Base-by-base conservation (phyloP, 2,888 invertebrate species). In the Nymphalis polychloros region DNA sequence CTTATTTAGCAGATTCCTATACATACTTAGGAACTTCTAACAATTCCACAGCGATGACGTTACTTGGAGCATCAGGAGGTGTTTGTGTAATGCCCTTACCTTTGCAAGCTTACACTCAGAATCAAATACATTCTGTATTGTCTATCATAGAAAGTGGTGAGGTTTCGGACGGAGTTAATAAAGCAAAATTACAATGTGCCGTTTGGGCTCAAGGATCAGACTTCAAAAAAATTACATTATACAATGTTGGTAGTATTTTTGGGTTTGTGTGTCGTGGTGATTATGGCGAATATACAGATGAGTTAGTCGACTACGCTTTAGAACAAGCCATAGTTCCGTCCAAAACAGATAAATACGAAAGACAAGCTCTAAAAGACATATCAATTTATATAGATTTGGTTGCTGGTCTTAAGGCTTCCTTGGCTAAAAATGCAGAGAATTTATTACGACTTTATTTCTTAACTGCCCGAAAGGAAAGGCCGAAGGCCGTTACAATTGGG, bases 151-250 rank as follows among this genome's bases (percentile, higher is more conserved):
- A 92, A 82, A 83, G 81, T 19, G 84, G 84, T 2, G 82, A 85
- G 75, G 78, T 91, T 19, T 72, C 72, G 17, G 80, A 80, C 16
- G 84, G 84, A 4, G 77, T 74, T 1, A 72, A 75, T 35, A 82
- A 78, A 70, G 75, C 79, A 1, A 84, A 84, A 75, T 70, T 92
- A 4, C 81, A 80, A 65, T 77, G 85, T 64, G 88, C 90, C 1
- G 81, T 92, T 52, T 92, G 92, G 92, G 88, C 89, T 0, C 89
- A 89, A 73, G 88, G 88, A 8, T 86, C 81, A 77, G 85, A 91
- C 72, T 86, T 87, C 10, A 91, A 90, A 73, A 92, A 88, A 76
- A 82, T 84, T 35, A 73, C 76, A 13, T 68, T 90, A 2, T 79
- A 78, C 61, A 89, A 92, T 55, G 79, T 90, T 3, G 86, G 87